phyloP scores from a whole-genome alignment of 2,888 invertebrate genomes.

The Aricia artaxerxes region DNA sequence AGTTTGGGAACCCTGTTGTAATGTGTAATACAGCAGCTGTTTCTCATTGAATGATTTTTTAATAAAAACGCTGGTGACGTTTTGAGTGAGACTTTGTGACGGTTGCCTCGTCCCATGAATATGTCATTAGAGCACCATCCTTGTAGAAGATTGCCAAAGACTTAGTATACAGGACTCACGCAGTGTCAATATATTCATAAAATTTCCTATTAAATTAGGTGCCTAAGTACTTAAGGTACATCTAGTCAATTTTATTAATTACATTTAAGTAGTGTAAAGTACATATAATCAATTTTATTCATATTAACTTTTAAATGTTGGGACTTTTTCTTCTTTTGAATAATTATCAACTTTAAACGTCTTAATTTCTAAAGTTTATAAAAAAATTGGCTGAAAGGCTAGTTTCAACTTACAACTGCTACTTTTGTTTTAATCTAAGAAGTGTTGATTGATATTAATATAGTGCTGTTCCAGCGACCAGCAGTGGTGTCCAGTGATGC shows the following conservation, averaged over 20 bases:
- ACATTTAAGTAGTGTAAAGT: constrained; percentile 28
- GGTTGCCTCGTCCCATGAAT: no score
- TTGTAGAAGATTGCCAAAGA: constrained; percentile 30
- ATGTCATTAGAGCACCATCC: no score
- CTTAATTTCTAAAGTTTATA: not conserved
- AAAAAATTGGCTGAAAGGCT: not conserved
- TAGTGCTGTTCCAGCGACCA: not conserved
- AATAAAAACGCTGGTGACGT: not conserved
- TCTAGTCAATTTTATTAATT: constrained; percentile 67
- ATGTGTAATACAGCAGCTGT: no score
- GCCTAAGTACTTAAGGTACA: constrained; percentile 53
- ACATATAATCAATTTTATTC: constrained; percentile 10
- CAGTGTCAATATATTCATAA: constrained; percentile 25
- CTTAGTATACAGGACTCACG: constrained; percentile 27
- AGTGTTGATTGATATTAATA: not conserved
- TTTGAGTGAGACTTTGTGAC: no score
- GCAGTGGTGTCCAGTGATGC: not conserved
- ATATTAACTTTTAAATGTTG: not conserved
- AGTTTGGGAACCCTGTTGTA: no score
- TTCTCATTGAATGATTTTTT: not conserved
- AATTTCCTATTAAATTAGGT: constrained; percentile 44
- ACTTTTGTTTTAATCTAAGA: not conserved
- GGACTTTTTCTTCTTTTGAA: not conserved
- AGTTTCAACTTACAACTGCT: not conserved
- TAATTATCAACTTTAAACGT: not conserved